Evolutionary conservation across 23 tunicate genomes (phyloP), one percentile per base, ranked within the genome.

Genomic region (Corella eumyota): DNA sequence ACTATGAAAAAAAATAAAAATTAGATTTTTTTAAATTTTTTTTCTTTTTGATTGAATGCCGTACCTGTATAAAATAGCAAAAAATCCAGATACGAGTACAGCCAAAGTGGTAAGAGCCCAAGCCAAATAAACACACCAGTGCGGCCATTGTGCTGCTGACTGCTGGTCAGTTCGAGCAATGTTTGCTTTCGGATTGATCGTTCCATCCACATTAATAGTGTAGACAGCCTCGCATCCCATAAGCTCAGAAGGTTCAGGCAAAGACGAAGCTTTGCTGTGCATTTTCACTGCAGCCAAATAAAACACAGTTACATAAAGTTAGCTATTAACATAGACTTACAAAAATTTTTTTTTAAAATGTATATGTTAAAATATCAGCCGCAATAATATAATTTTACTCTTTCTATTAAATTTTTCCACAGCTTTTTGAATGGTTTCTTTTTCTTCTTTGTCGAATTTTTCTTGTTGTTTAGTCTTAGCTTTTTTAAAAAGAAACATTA

Each of bases 391-490:
- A n/a, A n/a, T n/a, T 77, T 56, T 37, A 78, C 96, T 60, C 65
- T 50, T 68, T 52, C 13, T 56, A 61, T 79, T 74, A 29, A 92
- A 85, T 34, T 75, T 90, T 61, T 58, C 29, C 20, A 81, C 81
- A 0, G 74, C 70, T 5, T 64, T 48, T 49, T 69, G 45, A n/a
- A 69, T 56, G 5, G 51, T 46, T 70, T 58, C 56, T 72, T 90
- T 70, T 28, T 65, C 91, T 29, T 64, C 47, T 6, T 72, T 58
- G 51, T 80, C 91, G 34, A 50, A 68, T 25, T 56, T 26, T 32
- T 82, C 76, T 49, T 92, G 86, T 36, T 76, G 53, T 45, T 92
- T 92, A n/a, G 98, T 81, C 52, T 82, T 81, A 13, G 92, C 78
- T 38, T 76, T 76, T 35, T 92, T 92, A 50, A 92, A 92, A 79